Conservation (phyloP, 2,113 vertebrate genomes). For the Silurus meridionalis region DNA sequence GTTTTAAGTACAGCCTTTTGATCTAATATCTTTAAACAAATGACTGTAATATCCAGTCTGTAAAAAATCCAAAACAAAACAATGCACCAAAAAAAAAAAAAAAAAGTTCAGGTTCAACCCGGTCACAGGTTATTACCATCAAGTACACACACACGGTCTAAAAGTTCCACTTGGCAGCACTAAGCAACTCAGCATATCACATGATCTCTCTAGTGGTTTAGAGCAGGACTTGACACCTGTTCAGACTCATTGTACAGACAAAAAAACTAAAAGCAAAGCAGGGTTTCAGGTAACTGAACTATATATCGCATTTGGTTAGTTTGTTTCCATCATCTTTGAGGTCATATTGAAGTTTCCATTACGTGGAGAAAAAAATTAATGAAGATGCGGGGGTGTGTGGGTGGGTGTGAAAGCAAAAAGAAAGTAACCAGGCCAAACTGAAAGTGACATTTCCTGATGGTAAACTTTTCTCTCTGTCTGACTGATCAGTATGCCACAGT, state of each 20-base stretch:
- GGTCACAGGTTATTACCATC: not conserved
- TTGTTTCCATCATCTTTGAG: not conserved
- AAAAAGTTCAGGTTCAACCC: not conserved
- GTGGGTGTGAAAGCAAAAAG: not conserved
- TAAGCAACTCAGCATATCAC: not conserved
- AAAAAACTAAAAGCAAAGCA: not conserved
- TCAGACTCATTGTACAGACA: not conserved
- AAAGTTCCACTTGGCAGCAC: not conserved
- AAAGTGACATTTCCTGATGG: slow-evolving; percentile 14
- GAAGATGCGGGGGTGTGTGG: not conserved
- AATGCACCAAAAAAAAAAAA: not conserved
- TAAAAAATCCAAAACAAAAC: not conserved
- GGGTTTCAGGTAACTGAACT: not conserved
- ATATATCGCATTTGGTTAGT: not conserved
- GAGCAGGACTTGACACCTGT: not conserved
- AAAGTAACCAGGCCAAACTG: not conserved
- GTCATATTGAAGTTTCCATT: not conserved
- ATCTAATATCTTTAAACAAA: not conserved
- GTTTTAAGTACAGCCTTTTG: not conserved
- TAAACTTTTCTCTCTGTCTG: not conserved
- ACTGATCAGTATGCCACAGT: slow-evolving; percentile 43
- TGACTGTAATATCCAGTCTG: not conserved
- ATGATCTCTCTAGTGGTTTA: slow-evolving; percentile 17
- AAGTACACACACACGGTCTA: not conserved
- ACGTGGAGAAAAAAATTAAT: not conserved